These are phyloP conservation scores for Cyphomyrmex costatus DNA, from an alignment of 1,140 invertebrate species.

Conservation along the genomic window DNA sequence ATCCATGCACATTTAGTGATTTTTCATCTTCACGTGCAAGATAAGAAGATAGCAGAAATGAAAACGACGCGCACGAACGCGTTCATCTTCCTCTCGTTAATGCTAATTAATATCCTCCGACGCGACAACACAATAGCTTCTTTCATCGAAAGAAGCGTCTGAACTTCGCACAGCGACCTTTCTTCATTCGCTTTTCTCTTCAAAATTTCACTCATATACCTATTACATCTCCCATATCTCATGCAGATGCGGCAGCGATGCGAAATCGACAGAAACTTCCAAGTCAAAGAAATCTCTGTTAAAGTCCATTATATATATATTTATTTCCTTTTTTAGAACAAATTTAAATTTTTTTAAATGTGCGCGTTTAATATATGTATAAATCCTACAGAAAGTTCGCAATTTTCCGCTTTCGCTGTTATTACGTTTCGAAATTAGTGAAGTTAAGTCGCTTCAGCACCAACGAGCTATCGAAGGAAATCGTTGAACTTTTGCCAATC, in stretches of 20 bases:
- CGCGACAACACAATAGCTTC: slow-evolving; percentile 46
- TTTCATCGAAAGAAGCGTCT: slow-evolving; percentile 51
- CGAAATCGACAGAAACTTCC: neutral
- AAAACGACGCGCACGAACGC: neutral
- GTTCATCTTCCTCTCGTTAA: slow-evolving; percentile 53
- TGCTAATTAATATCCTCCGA: slow-evolving; percentile 63
- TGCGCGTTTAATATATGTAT: neutral
- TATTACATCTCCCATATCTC: neutral
- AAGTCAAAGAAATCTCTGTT: neutral
- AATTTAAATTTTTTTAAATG: neutral
- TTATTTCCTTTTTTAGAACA: neutral
- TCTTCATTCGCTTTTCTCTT: slow-evolving; percentile 25
- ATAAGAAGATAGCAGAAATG: neutral
- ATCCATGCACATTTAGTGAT: slow-evolving; percentile 1
- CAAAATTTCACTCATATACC: slow-evolving; percentile 64
- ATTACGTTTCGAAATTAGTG: neutral
- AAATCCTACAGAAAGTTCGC: neutral
- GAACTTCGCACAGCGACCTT: slow-evolving; percentile 69
- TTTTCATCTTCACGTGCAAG: slow-evolving; percentile 4
- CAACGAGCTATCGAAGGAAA: neutral
- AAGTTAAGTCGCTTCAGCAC: neutral
- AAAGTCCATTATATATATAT: neutral
- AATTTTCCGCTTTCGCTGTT: neutral
- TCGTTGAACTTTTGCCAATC: neutral
- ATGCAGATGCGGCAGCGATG: neutral